phyloP scores from a whole-genome alignment of 2,888 invertebrate species.

The Lottia gigantea region DNA sequence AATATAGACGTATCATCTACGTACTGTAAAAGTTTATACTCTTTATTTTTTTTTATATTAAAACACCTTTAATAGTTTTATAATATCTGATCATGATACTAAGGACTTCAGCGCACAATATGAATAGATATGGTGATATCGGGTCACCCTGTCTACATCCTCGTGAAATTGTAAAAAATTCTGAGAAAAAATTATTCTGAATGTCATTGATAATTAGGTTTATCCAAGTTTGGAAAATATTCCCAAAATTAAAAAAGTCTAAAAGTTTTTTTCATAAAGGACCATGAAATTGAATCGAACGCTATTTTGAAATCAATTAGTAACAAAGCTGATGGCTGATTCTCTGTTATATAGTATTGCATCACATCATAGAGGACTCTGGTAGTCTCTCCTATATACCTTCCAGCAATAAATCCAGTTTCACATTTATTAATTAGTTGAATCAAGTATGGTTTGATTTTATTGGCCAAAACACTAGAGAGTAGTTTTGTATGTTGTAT shows the following conservation, averaged over 20 bases:
- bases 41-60: slow-evolving; percentile 17
- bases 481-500: no score
- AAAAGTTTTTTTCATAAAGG: no score
- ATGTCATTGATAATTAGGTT: background rate
- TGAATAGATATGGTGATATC: background rate
- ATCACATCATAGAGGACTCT: no score
- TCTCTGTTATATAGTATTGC: no score
- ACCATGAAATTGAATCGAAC: background rate
- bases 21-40: slow-evolving; percentile 20
- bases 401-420: no score
- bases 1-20: slow-evolving; percentile 21
- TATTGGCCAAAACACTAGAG: no score
- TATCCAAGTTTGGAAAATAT: no score
- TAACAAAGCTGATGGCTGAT: no score
- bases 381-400: no score
- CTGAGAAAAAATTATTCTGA: background rate
- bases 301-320: background rate
- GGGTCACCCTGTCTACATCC: slow-evolving; percentile 1
- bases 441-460: background rate
- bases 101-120: background rate
- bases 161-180: background rate
- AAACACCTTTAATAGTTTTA: slow-evolving; percentile 19
- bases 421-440: no score
- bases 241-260: no score
- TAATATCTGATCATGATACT: background rate